Evolutionary conservation across 2,888 invertebrate genomes (phyloP), one percentile per base, ranked within the genome.

Genomic region (Drosophila koepferae): DNA sequence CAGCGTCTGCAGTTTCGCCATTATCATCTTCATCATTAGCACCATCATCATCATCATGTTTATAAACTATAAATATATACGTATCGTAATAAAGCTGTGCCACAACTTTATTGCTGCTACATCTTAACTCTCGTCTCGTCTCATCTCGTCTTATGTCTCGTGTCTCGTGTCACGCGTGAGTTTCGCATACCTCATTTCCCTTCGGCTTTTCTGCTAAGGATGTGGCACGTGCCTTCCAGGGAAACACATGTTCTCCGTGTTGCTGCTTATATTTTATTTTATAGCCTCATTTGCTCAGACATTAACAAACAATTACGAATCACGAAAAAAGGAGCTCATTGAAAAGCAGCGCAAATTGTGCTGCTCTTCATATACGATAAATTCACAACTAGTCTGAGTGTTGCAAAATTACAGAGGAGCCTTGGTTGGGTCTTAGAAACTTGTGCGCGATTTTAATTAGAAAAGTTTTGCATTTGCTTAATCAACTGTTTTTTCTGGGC

Each of bases 381-480:
- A 34, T 38, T 38, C 38, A n/a, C 12, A 46, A 69, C 67, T 80
- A 81, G 74, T 79, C 77, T 53, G 64, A 62, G 70, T 61, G 31
- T 38, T 63, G 6, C 41, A n/a, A 58, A 36, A 58, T 60, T 63
- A 20, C 23, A n/a, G 48, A 56, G 48, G 6, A n/a, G 1, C 1
- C 23, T 23, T 20, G 5, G 43, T 14, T 18, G 23, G 63, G 59
- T 61, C 61, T 63, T 40, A 28, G 18, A 68, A 80, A 85, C 75
- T 83, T 86, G 59, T 48, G 79, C 74, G 73, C 69, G 63, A 75
- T 79, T 87, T 86, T 86, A 86, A 86, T 87, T 87, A 81, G 83
- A 82, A 87, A 86, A 86, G 76, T 85, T 83, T 86, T 56, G 68
- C 72, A 82, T 79, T 80, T 82, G 67, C 70, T 74, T 75, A 49